Evolutionary conservation across 2,888 invertebrate genomes (phyloP).

Genomic region (Ellobium chinense): DNA sequence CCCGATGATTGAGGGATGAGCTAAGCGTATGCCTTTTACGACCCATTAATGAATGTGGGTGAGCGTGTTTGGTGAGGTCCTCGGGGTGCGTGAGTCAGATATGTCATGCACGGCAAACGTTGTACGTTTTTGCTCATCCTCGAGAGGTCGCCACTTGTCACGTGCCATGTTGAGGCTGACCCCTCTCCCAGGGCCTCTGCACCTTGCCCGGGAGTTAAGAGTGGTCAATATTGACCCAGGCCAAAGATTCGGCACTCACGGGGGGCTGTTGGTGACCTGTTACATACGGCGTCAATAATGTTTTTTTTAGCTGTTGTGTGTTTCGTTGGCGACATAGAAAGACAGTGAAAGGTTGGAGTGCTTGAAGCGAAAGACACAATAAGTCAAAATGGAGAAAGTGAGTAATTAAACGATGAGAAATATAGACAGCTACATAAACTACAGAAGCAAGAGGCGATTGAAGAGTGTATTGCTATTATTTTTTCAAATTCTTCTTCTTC

Average conservation of each 20-base stretch:
- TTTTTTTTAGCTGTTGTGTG: background rate
- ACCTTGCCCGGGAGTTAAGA: constrained; percentile 21
- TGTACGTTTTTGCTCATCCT: background rate
- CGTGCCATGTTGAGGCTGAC: constrained; percentile 17
- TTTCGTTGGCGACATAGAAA: background rate
- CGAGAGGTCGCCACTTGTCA: constrained; percentile 11
- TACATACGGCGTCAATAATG: background rate
- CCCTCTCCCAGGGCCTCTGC: background rate
- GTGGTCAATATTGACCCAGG: constrained; percentile 26
- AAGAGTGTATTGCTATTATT: too few relatives aligned
- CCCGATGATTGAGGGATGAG: too few relatives aligned
- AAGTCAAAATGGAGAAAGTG: too few relatives aligned
- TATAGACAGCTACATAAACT: too few relatives aligned
- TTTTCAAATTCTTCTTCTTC: too few relatives aligned
- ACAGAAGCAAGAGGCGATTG: too few relatives aligned
- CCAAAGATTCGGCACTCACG: background rate
- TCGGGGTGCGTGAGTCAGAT: constrained; percentile 23
- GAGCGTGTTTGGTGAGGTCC: too few relatives aligned
- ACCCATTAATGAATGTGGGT: too few relatives aligned
- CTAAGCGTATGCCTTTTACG: too few relatives aligned
- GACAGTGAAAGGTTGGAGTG: background rate
- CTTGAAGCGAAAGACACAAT: background rate
- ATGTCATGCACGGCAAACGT: constrained; percentile 23
- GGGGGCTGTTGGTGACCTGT: constrained; percentile 4
- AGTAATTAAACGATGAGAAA: too few relatives aligned